A percentile compares a stretch with the other conserved stretches of the same genome.
Evolutionary conservation across 2,797 vertebrate species (phyloP).

Genomic region (Crypturellus tataupa): DNA sequence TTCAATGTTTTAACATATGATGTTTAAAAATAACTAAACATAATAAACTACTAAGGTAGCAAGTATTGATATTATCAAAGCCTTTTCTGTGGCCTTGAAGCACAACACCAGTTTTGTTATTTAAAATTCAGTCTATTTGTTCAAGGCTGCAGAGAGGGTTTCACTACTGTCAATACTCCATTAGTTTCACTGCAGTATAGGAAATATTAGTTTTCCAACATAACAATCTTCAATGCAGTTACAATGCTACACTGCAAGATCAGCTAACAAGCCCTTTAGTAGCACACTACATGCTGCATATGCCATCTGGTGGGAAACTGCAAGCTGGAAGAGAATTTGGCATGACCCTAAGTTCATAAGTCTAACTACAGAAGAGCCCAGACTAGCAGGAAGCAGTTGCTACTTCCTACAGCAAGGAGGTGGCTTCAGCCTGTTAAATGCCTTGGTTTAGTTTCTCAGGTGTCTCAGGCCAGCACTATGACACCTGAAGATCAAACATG

Average conservation of each 20-base stretch:
- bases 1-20: background rate
- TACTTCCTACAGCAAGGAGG: background rate
- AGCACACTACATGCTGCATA: background rate
- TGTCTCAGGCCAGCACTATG: background rate
- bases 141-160: background rate
- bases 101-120: background rate
- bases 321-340: background rate
- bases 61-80: background rate
- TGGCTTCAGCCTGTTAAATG: background rate
- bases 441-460: background rate
- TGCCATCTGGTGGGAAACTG: slow-evolving; percentile 71
- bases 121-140: background rate
- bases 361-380: background rate
- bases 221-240: background rate
- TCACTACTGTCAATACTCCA: background rate
- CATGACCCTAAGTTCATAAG: background rate
- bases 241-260: background rate
- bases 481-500: fast-evolving
- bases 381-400: background rate
- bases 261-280: background rate
- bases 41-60: background rate
- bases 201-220: background rate
- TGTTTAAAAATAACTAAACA: background rate
- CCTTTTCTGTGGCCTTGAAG: background rate
- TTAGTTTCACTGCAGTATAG: background rate